Evolutionary conservation across 2,888 invertebrate species (phyloP), one percentile per base, ranked within the genome.

Genomic region (Odontomyia ornata): DNA sequence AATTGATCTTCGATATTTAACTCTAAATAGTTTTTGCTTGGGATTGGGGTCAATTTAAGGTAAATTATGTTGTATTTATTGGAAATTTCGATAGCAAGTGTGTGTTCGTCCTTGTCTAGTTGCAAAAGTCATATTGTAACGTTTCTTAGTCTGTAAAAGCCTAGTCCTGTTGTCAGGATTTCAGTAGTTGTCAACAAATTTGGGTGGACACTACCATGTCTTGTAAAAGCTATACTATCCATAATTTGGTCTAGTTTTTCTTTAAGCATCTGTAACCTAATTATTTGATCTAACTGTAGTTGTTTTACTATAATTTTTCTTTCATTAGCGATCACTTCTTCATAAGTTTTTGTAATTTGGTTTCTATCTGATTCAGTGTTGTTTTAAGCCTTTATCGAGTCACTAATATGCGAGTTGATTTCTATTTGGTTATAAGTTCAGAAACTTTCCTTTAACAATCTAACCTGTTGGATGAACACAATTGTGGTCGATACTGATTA

Each of bases 161-260:
- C 76, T 13, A 79, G 69, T 60, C 76, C 46, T 13, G 75, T 78
- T 21, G 27, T 77, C 62, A 64, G n/a, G 7, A 79, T 77, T 77
- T 80, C 78, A 11, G 77, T 62, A n/a, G 71, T 67, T 43, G 71
- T 79, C 36, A 79, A 56, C 30, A 80, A 79, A 67, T 71, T 80
- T 0, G 79, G 79, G 13, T 78, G 77, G 0, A 79, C 21, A 52
- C 78, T 79, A 23, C 78, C 76, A 23, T 64, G 23, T 67, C 78
- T 77, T 15, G 78, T 78, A 69, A 78, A 78, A 27, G 75, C 62
- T 25, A 79, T 56, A n/a, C 77, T 79, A 25, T 80, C 75, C 65
- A 77, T 78, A 15, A 80, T 80, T 60, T 79, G 77, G 27, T 80
- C 56, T 62, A 77, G 57, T 76, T 77, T 77, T 3, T 77, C 64